Conservation (phyloP, 1,140 invertebrate genomes). For the Latrodectus geometricus region DNA sequence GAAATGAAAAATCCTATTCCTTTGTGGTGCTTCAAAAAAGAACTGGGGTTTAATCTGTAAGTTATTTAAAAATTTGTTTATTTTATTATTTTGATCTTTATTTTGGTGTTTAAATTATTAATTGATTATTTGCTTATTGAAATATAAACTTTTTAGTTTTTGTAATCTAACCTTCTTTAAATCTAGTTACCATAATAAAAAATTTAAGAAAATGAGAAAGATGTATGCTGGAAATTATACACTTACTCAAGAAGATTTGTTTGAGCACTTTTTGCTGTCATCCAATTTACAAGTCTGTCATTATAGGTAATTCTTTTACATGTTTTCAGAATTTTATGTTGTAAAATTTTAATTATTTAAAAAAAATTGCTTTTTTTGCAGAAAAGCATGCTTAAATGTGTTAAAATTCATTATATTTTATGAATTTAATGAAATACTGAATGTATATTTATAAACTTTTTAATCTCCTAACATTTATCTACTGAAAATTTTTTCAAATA, state of each 20-base stretch:
- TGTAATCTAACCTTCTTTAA: constrained; percentile 45
- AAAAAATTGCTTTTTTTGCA: too few species aligned
- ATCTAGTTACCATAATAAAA: constrained; percentile 89
- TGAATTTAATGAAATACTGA: neutral
- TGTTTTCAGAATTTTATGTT: too few species aligned
- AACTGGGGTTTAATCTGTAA: constrained; percentile 90
- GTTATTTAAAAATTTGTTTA: neutral
- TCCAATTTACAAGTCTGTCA: constrained; percentile 97
- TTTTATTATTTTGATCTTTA: neutral
- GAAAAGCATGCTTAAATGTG: neutral
- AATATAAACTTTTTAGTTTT: constrained; percentile 52
- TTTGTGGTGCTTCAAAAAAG: constrained; percentile 99
- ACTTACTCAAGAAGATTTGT: constrained; percentile 95
- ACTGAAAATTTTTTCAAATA: neutral
- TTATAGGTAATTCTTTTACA: constrained; percentile 76
- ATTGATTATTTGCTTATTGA: neutral
- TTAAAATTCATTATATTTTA: neutral
- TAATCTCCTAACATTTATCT: neutral
- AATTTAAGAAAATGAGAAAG: constrained; percentile 86
- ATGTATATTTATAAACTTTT: neutral
- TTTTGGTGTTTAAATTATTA: neutral
- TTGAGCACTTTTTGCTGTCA: constrained; percentile 95
- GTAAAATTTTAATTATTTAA: too few species aligned
- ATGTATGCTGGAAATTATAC: constrained; percentile 91
- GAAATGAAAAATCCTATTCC: constrained; percentile 90